Evolutionary conservation across 2,113 vertebrate genomes (phyloP).

Genomic region (Heptranchias perlo): DNA sequence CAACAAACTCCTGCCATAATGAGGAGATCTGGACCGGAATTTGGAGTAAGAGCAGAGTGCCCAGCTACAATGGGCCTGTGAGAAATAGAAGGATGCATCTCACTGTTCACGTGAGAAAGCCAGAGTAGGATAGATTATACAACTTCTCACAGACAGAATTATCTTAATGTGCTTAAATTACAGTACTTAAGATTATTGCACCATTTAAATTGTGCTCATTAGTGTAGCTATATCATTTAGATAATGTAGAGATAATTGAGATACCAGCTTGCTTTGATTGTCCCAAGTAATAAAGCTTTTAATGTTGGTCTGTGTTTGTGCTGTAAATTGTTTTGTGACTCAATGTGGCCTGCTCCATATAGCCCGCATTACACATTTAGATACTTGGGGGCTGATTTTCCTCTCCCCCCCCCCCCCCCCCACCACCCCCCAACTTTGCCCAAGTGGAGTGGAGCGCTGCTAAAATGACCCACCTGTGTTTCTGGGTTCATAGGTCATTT

Average conservation of each 20-base stretch:
- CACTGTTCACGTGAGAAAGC: not conserved
- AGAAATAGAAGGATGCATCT: not conserved
- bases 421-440: not conserved
- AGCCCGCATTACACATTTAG: not conserved
- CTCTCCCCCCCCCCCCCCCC: not conserved
- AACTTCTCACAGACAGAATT: not conserved
- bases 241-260: not conserved
- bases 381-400: too few species aligned
- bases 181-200: not conserved
- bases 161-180: not conserved
- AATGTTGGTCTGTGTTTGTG: not conserved
- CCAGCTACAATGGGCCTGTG: not conserved
- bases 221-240: not conserved
- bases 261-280: not conserved
- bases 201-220: not conserved
- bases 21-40: not conserved
- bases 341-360: not conserved
- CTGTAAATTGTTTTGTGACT: not conserved
- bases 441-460: not conserved
- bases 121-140: not conserved
- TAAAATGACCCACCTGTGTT: not conserved
- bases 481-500: not conserved
- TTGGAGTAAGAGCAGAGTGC: not conserved
- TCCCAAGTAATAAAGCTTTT: not conserved
- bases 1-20: not conserved